Evolutionary conservation across 2,888 invertebrate genomes (phyloP).

Genomic region (Antheraea assamensis): DNA sequence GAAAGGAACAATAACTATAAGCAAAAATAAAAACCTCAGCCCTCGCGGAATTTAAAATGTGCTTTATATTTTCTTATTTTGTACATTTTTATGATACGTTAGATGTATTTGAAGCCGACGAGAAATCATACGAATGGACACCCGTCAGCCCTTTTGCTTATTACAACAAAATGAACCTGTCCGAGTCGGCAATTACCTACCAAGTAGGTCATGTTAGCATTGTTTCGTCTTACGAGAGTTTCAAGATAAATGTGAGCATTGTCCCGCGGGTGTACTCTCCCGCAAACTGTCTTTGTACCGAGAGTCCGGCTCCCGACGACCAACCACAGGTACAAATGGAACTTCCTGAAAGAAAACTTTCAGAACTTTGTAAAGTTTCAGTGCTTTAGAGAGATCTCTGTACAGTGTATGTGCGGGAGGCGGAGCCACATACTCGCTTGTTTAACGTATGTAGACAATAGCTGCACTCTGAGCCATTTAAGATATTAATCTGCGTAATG

Average conservation of each 20-base stretch:
- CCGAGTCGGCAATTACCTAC: neutral
- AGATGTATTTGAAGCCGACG: no score
- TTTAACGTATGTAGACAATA: neutral
- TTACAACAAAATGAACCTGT: no score
- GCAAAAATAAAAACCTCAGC: no score
- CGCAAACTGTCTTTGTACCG: neutral
- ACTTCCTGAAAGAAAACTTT: slow-evolving; percentile 1
- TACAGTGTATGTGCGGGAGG: neutral
- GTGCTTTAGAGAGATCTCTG: neutral
- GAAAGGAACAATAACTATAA: no score
- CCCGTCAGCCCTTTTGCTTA: no score
- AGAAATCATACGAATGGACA: no score
- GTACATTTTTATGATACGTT: no score
- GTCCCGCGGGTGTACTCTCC: neutral
- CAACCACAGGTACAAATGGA: neutral
- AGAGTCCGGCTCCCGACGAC: neutral
- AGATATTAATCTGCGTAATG: slow-evolving; percentile 1
- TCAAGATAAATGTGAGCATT: neutral
- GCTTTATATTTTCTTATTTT: no score
- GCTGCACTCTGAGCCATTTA: neutral
- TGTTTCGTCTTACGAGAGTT: neutral
- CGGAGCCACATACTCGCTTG: neutral
- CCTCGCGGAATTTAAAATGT: no score
- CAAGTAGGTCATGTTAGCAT: neutral
- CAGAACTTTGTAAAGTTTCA: slow-evolving; percentile 2